Evolutionary conservation across 2,113 vertebrate genomes (phyloP).

Genomic region (Corynorhinus townsendii): DNA sequence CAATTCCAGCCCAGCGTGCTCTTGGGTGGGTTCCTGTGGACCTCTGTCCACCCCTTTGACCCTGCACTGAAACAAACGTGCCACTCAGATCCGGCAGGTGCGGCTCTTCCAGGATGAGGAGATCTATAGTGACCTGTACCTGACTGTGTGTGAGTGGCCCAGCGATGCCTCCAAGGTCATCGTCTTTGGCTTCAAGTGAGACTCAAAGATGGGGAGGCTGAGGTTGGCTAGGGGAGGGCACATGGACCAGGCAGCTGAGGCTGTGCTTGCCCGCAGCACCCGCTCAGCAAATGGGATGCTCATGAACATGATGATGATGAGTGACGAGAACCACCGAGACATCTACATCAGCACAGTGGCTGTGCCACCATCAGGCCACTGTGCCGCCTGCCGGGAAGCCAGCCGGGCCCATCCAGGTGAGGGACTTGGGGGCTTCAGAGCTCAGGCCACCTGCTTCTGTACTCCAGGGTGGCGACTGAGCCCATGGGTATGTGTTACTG

Average conservation of each 20-base stretch:
- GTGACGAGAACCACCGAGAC: conserved; percentile 93
- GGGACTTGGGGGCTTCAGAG: background rate
- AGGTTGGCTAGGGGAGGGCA: background rate
- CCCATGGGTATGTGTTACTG: background rate
- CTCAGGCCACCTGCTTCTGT: rapidly evolving
- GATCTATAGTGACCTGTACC: conserved; percentile 93
- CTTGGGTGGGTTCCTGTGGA: background rate
- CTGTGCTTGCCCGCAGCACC: conserved; percentile 77
- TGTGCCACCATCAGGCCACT: conserved; percentile 85
- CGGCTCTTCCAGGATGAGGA: conserved; percentile 93
- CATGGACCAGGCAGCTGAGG: background rate
- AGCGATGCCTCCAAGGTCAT: conserved; percentile 92
- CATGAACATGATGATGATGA: conserved; percentile 93
- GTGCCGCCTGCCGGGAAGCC: conserved; percentile 83
- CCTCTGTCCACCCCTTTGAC: no score
- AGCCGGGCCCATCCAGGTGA: conserved; percentile 75
- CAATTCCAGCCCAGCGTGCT: background rate
- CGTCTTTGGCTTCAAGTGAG: conserved; percentile 96
- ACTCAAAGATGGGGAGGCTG: background rate
- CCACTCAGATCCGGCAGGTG: conserved; percentile 88
- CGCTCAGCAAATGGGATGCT: conserved; percentile 88
- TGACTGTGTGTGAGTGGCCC: conserved; percentile 95
- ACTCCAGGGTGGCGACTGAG: rapidly evolving
- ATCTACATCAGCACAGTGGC: conserved; percentile 92
- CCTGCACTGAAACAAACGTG: rapidly evolving